Percentiles rank a stretch among this genome's conserved stretches.
Evolutionary conservation across 2,797 vertebrate species (phyloP).

Genomic region (Amblyraja radiata): DNA sequence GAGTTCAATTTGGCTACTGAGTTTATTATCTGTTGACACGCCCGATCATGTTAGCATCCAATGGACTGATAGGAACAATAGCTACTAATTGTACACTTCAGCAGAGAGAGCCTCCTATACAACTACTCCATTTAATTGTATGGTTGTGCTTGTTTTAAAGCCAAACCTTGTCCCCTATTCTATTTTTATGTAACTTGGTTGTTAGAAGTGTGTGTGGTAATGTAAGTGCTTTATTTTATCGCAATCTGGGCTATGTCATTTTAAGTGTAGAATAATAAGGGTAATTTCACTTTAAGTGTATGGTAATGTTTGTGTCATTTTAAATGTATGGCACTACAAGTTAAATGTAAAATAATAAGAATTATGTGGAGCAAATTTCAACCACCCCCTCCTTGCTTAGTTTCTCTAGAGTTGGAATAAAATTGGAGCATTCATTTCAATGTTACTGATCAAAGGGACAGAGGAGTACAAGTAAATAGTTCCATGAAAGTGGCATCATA

Average conservation of each 20-base stretch:
- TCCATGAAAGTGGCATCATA: no score
- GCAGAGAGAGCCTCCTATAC: background rate
- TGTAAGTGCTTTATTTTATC: background rate
- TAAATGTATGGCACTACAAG: background rate
- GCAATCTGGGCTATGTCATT: background rate
- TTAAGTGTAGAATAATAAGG: constrained; percentile 11
- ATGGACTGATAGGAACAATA: background rate
- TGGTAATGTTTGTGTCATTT: constrained; percentile 15
- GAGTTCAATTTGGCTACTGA: background rate
- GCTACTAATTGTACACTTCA: constrained; percentile 15
- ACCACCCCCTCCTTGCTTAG: background rate
- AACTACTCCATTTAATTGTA: constrained; percentile 9
- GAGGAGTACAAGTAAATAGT: no score
- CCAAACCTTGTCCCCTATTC: background rate
- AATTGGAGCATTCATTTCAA: background rate
- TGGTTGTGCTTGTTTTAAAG: constrained; percentile 25
- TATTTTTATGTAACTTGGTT: constrained; percentile 2
- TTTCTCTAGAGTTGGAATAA: background rate
- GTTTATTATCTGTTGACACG: constrained; percentile 4
- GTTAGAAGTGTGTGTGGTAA: background rate
- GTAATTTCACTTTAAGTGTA: background rate
- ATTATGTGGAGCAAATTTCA: background rate
- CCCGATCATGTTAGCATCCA: background rate
- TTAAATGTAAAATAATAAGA: background rate
- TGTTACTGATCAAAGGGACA: no score